These are phyloP conservation scores for Zoroaster sp. DNA, from an alignment of 53 echinoderm and acorn worm species.

Conservation along the genomic window DNA sequence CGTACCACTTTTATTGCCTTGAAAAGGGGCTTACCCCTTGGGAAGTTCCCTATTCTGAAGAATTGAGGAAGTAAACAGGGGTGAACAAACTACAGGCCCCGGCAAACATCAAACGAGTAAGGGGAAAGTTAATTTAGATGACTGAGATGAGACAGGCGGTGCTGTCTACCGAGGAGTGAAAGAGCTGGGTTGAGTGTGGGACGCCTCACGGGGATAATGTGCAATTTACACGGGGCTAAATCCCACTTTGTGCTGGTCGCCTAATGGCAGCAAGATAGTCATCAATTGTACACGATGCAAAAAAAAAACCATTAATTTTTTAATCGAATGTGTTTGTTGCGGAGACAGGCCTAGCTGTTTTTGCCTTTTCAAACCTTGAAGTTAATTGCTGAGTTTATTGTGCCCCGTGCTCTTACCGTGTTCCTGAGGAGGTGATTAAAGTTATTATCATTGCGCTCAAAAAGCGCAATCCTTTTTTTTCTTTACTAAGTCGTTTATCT, in stretches of 20 bases:
- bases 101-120: not conserved
- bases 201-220: not conserved
- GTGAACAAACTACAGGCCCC: not conserved
- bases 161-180: not conserved
- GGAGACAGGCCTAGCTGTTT: not conserved
- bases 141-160: not conserved
- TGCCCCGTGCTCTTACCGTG: not conserved
- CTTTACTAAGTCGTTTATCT: too few relatives aligned
- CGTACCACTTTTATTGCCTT: not conserved
- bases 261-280: not conserved
- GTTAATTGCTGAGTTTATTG: not conserved
- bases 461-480: too few relatives aligned
- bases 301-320: not conserved
- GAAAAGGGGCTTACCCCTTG: not conserved
- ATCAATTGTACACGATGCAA: not conserved
- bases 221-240: not conserved
- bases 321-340: not conserved
- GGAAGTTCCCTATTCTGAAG: not conserved
- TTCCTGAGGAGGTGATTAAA: too few relatives aligned
- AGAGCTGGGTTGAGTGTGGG: not conserved
- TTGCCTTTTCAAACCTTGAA: not conserved
- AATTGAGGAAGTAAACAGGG: not conserved
- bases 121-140: not conserved
- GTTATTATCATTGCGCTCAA: too few relatives aligned
- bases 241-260: not conserved